Evolutionary conservation across 2,888 invertebrate species (phyloP), one percentile per base, ranked within the genome.

Genomic region (Drosophila macrospina): DNA sequence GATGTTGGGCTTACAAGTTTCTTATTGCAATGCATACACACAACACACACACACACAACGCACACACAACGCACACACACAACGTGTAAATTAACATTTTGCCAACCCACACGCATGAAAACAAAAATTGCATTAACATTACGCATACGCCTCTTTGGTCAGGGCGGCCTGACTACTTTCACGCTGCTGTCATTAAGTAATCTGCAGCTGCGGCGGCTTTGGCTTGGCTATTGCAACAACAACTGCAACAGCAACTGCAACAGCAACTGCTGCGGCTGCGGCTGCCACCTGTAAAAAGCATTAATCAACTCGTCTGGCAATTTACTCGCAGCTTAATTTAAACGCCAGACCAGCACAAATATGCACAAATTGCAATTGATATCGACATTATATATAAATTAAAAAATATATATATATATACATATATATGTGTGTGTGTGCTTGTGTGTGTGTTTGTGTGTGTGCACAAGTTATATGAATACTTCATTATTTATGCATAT

Each of bases 121-220:
- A 62, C n/a, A n/a, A 37, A 75, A 86, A 84, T 74, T 86, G 74
- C 86, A 84, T 86, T 83, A 76, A 74, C 79, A 76, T 81, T 74
- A 48, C 74, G 78, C 69, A 86, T 83, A 80, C 86, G 80, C 74
- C 66, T 30, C 54, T 24, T 59, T 37, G 44, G 48, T 45, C 15
- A 16, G 11, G 16, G 2, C 20, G 7, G 20, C 20, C n/a, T n/a
- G n/a, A n/a, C n/a, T 20, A 20, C 7, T 30, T 11, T 16, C 1
- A 11, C 16, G 26, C 45, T 34, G 59, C 64, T 69, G 74, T 74
- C 84, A 86, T 86, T 86, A 83, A 83, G 71, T 71, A 86, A 82
- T 80, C 80, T 79, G 63, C 60, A 39, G 44, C 64, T 47, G 37
- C 16, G 36, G 44, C 60, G 26, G 42, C 48, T 41, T 7, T 11